Percentiles rank a stretch among this genome's conserved stretches.
Evolutionary conservation across 2,888 invertebrate species (phyloP).

Genomic region (Caenorhabditis japonica): DNA sequence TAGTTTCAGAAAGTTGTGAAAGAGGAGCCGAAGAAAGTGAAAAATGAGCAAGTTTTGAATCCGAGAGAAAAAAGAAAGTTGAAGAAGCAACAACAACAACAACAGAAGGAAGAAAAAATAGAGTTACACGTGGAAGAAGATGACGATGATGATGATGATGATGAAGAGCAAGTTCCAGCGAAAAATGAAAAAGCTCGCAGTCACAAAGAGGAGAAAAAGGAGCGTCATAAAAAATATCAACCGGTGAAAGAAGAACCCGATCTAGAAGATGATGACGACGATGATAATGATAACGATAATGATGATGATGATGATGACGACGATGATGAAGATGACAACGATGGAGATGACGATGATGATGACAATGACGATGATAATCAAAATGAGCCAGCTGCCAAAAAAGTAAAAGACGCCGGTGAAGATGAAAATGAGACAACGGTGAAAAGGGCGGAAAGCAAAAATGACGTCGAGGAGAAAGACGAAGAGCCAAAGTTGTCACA

Average conservation of each 20-base stretch:
- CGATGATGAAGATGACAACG: conserved; percentile 24
- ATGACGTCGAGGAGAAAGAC: conserved; percentile 14
- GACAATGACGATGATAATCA: conserved; percentile 14
- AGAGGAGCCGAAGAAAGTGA: conserved; percentile 30
- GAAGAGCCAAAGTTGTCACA: conserved; percentile 29
- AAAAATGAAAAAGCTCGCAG: conserved; percentile 39
- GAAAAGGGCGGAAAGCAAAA: no score
- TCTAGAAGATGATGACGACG: conserved; percentile 37
- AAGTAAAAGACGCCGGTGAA: conserved; percentile 36
- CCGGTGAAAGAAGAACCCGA: conserved; percentile 53
- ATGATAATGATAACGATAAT: conserved; percentile 23
- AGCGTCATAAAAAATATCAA: conserved; percentile 39
- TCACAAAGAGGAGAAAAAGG: conserved; percentile 44
- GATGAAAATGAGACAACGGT: conserved; percentile 8
- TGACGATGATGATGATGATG: conserved; percentile 43
- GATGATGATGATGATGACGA: conserved; percentile 26
- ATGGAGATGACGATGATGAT: conserved; percentile 33
- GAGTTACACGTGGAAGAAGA: conserved; percentile 9
- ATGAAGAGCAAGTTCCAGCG: conserved; percentile 55
- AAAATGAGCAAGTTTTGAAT: conserved; percentile 26
- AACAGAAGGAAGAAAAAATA: conserved; percentile 30
- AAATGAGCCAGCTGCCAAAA: conserved; percentile 27
- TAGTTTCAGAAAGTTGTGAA: conserved; percentile 38
- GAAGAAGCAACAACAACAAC: conserved; percentile 42
- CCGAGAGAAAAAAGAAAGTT: conserved; percentile 34